These are phyloP conservation scores for Oryctes rhinoceros DNA, from an alignment of 1,140 invertebrate species.

Conservation along the genomic window DNA sequence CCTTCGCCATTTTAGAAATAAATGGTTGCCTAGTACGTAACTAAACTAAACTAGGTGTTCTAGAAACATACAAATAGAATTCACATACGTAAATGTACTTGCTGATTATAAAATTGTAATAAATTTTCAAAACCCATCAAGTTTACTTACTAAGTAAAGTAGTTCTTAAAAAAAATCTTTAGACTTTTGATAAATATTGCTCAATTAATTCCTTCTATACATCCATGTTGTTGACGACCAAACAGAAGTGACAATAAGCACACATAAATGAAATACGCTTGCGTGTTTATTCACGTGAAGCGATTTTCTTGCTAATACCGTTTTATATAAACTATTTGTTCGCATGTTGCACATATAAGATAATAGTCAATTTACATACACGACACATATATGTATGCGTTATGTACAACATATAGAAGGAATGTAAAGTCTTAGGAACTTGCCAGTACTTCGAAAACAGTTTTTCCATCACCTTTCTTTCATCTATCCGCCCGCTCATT, in stretches of 20 bases:
- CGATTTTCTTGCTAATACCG: slow-evolving; percentile 36
- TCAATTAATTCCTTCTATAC: background rate
- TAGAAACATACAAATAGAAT: too few relatives aligned
- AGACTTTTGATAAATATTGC: too few relatives aligned
- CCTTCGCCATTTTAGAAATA: too few relatives aligned
- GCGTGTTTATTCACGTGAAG: slow-evolving; percentile 21
- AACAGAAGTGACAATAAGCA: slow-evolving; percentile 2
- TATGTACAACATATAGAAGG: background rate
- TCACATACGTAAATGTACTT: too few relatives aligned
- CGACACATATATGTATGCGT: background rate
- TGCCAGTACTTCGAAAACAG: background rate
- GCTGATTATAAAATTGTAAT: too few relatives aligned
- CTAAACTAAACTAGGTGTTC: too few relatives aligned
- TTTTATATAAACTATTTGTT: slow-evolving; percentile 40
- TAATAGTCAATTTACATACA: slow-evolving; percentile 36
- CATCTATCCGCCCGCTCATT: background rate
- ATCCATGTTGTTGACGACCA: background rate
- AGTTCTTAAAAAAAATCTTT: too few relatives aligned
- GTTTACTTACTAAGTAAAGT: too few relatives aligned
- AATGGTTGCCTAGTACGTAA: too few relatives aligned
- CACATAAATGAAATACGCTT: slow-evolving; percentile 40
- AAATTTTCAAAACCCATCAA: too few relatives aligned
- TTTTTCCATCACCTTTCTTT: background rate
- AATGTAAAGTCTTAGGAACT: background rate
- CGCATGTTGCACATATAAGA: slow-evolving; percentile 18